Evolutionary conservation across 2,113 vertebrate genomes (phyloP), one percentile per base, ranked within the genome.

Genomic region (Naja naja): DNA sequence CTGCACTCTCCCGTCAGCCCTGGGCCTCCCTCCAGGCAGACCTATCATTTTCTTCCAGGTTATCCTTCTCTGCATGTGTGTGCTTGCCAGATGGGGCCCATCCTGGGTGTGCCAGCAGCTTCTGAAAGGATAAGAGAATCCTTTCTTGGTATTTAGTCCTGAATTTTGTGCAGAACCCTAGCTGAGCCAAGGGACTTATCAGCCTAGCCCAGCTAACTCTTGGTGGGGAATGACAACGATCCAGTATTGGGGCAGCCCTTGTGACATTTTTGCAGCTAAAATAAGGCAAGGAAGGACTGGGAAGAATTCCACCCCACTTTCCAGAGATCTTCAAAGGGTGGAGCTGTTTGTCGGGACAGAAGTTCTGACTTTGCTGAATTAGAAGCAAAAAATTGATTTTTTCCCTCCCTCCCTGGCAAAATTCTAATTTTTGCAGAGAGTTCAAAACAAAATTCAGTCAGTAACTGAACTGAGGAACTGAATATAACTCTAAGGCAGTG

Each of bases 91-190:
- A 96, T 96, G 89, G 55, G 74, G 47, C 74, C 74, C 22, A 89
- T 45, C 53, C 14, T 43, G 39, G 96, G 95, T 10, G 92, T 49
- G 92, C n/a, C 45, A 22, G 55, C 90, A 25, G 23, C 45, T 53
- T 43, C 30, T 81, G 45, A 18, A 30, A 10, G 53, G 93, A 92
- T 93, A 86, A 93, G 93, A n/a, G 1, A 4, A 45, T 22, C 69
- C 10, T 43, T 87, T 90, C 92, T 64, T 53, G 64, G 89, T 34
- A 34, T 54, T 93, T 56, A 8, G 27, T 34, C 0, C 4, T 25
- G 58, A 3, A 49, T 43, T 5, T 45, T 34, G 58, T 0, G 8
- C 27, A 20, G 4, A 27, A 55, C 49, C 89, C 81, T 58, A 45
- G 89, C 52, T 43, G 3, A 22, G 43, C 23, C 52, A 52, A 47